Evolutionary conservation across 2,113 vertebrate genomes (phyloP).

Genomic region (Oceanites oceanicus): DNA sequence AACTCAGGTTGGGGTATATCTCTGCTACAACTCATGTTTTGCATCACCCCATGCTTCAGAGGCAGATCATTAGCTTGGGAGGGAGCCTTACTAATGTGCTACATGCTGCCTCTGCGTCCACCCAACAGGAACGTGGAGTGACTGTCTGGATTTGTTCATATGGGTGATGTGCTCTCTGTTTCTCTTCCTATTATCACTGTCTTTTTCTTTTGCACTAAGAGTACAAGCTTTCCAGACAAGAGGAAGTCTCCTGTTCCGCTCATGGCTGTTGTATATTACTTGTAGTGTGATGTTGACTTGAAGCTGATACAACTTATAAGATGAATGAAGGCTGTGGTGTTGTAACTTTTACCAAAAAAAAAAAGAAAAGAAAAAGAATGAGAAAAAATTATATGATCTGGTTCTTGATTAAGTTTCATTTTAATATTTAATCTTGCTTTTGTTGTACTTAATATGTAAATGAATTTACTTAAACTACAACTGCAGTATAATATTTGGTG

Average conservation of each 20-base stretch:
- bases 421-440: background rate
- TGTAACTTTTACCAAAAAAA: background rate
- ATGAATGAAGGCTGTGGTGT: background rate
- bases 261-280: background rate
- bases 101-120: background rate
- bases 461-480: background rate
- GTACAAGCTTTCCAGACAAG: background rate
- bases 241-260: background rate
- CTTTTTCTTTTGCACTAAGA: background rate
- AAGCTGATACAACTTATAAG: background rate
- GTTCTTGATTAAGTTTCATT: background rate
- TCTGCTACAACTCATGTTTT: background rate
- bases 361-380: fast-evolving
- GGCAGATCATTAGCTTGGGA: background rate
- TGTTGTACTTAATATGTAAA: background rate
- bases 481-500: background rate
- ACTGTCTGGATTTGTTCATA: fast-evolving
- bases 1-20: background rate
- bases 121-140: background rate
- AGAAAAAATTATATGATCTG: background rate
- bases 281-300: background rate
- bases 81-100: background rate
- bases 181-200: background rate
- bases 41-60: background rate
- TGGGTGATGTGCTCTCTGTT: background rate